Evolutionary conservation across 2,888 invertebrate species (phyloP), one percentile per base, ranked within the genome.

Genomic region (Hipparchia semele): DNA sequence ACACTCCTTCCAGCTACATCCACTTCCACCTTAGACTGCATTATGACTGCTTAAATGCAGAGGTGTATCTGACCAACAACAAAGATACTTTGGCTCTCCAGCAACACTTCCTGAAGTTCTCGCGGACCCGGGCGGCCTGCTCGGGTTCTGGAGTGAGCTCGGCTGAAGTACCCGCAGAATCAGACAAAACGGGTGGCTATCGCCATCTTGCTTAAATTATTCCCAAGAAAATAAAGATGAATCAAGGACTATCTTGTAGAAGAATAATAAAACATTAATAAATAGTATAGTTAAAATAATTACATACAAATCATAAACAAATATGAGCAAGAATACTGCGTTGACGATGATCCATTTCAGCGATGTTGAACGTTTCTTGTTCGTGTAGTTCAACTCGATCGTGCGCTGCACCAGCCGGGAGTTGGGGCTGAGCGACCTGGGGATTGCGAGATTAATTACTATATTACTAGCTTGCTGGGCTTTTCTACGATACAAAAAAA

Each of bases 281-380:
- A 23, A 23, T 23, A 23, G 23, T 23, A 23, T 23, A 23, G 23
- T 23, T 23, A 23, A 9, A 45, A 60, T 33, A 67, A 23, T 23
- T 74, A 88, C 95, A 93, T 87, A 96, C 96, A 96, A 87, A 82
- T 96, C 96, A 81, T 95, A 95, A 8, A 94, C 82, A 58, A 96
- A 87, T 68, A 95, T 80, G 12, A 94, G 80, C 51, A 96, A 86
- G 49, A 96, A 79, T 9, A 88, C 81, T n/a, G 92, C 87, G 81
- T 96, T 96, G 13, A 96, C 82, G 10, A 90, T 80, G 66, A 95
- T 95, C 95, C 96, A 96, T 77, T 94, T 92, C n/a, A 95, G 82
- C 39, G 95, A 93, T 70, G 83, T 90, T 7, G 92, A 90, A 3
- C 95, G 91, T 82, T 93, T 94, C 75, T 85, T 89, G 73, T 94